Conservation (phyloP, 2,113 vertebrate species). For the Odocoileus hemionus region DNA sequence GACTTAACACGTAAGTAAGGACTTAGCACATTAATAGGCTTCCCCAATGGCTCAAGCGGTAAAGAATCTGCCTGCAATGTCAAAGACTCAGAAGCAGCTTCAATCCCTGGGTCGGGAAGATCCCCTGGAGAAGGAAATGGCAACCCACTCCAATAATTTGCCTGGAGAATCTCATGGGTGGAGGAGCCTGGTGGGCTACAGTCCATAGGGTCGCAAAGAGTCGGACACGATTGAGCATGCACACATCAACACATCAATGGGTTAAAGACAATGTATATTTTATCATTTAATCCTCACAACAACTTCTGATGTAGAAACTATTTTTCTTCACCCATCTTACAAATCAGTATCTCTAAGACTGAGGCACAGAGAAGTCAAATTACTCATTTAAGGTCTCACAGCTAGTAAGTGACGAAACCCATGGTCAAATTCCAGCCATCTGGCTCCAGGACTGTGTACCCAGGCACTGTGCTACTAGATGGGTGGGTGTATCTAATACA, state of each 20-base stretch:
- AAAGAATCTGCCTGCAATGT: background rate
- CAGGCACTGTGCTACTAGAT: background rate
- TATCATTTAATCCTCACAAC: background rate
- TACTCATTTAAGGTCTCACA: background rate
- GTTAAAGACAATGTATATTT: background rate
- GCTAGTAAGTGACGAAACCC: background rate
- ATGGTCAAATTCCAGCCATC: background rate
- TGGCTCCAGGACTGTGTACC: background rate
- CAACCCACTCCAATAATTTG: background rate
- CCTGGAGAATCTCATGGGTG: background rate
- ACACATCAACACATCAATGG: background rate
- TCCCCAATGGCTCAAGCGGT: background rate
- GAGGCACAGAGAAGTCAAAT: background rate
- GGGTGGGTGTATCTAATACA: background rate
- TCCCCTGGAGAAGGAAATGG: background rate
- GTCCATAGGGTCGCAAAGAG: background rate
- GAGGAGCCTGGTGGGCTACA: background rate
- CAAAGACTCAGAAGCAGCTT: background rate
- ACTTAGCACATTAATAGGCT: background rate
- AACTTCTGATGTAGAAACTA: background rate
- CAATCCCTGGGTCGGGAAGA: background rate
- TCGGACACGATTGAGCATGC: accelerated
- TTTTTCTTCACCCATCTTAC: background rate
- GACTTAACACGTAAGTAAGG: background rate
- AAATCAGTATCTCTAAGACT: background rate